A percentile compares a stretch with the other conserved stretches of the same genome.
These are phyloP conservation scores for Ennomos fuscantarius DNA, from an alignment of 2,888 invertebrate species.

Conservation along the genomic window DNA sequence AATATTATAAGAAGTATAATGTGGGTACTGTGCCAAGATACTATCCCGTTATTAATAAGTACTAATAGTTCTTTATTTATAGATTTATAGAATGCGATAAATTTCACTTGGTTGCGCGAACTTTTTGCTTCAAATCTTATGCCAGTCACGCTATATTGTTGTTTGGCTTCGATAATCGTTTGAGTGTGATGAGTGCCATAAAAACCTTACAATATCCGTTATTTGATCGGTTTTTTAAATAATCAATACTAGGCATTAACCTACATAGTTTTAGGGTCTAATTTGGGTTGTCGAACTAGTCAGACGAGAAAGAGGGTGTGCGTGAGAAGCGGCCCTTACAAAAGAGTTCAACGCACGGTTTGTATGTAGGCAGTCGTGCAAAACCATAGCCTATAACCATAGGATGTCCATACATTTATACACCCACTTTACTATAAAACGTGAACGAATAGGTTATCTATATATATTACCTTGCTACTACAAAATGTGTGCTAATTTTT, in stretches of 20 bases:
- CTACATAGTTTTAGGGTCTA: slow-evolving; percentile 52
- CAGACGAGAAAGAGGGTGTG: slow-evolving; percentile 54
- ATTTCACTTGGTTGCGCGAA: slow-evolving; percentile 25
- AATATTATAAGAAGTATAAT: too few relatives aligned
- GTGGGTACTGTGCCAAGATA: too few relatives aligned
- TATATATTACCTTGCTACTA: background rate
- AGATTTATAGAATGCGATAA: too few relatives aligned
- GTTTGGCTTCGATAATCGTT: slow-evolving; percentile 46
- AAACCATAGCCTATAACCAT: slow-evolving; percentile 59
- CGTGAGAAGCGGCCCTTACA: slow-evolving; percentile 75
- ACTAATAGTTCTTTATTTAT: too few relatives aligned
- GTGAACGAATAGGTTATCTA: background rate
- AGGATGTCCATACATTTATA: slow-evolving; percentile 38
- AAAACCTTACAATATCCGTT: slow-evolving; percentile 66
- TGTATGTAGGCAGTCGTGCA: slow-evolving; percentile 69
- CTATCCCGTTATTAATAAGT: too few relatives aligned
- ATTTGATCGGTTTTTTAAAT: slow-evolving; percentile 44
- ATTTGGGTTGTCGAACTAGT: slow-evolving; percentile 48
- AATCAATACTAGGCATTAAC: slow-evolving; percentile 58
- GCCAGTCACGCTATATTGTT: slow-evolving; percentile 64
- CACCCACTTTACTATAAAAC: slow-evolving; percentile 1
- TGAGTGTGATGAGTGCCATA: slow-evolving; percentile 52
- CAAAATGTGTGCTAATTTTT: too few relatives aligned
- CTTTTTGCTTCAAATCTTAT: slow-evolving; percentile 45
- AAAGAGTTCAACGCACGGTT: slow-evolving; percentile 84